Percentiles rank a stretch among this genome's conserved stretches.
Evolutionary conservation across 2,888 invertebrate genomes (phyloP).

Genomic region (Morpho achilles): DNA sequence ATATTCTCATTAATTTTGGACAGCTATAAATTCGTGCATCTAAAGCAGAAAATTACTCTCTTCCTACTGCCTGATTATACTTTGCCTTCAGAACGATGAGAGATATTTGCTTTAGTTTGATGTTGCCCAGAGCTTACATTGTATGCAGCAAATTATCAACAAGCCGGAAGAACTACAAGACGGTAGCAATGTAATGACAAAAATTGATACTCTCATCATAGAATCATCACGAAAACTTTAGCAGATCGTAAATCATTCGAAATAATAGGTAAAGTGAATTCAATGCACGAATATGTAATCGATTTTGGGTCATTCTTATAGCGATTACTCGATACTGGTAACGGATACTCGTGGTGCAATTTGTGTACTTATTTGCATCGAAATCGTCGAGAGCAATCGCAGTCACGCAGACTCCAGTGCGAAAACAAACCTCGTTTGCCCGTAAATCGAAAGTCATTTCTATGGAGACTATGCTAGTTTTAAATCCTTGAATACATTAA

Average conservation of each 20-base stretch:
- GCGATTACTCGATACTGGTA: conserved; percentile 57
- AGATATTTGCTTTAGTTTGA: conserved; percentile 25
- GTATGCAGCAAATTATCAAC: conserved; percentile 25
- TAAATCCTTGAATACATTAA: conserved; percentile 30
- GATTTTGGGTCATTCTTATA: conserved; percentile 62
- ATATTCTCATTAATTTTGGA: conserved; percentile 12
- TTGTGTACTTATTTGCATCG: conserved; percentile 66
- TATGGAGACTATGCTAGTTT: conserved; percentile 24
- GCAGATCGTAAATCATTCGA: conserved; percentile 51
- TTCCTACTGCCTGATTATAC: conserved; percentile 23
- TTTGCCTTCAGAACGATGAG: conserved; percentile 23
- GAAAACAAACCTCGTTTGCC: conserved; percentile 53
- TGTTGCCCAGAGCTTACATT: conserved; percentile 21
- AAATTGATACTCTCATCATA: conserved; percentile 29
- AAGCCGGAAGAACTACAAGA: conserved; percentile 17
- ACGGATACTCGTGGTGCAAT: conserved; percentile 62
- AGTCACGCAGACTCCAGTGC: conserved; percentile 59
- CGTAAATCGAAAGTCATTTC: conserved; percentile 20
- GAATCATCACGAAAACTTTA: conserved; percentile 36
- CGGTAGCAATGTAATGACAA: conserved; percentile 32
- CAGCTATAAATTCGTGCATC: conserved; percentile 15
- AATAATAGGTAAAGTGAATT: conserved; percentile 10
- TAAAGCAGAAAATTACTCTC: conserved; percentile 32
- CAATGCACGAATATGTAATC: conserved; percentile 41
- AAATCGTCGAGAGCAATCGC: conserved; percentile 48